A percentile compares a stretch with the other conserved stretches of the same genome.
These are phyloP conservation scores for Adrianichthys oophorus DNA, from an alignment of 2,797 vertebrate genomes.

Conservation along the genomic window DNA sequence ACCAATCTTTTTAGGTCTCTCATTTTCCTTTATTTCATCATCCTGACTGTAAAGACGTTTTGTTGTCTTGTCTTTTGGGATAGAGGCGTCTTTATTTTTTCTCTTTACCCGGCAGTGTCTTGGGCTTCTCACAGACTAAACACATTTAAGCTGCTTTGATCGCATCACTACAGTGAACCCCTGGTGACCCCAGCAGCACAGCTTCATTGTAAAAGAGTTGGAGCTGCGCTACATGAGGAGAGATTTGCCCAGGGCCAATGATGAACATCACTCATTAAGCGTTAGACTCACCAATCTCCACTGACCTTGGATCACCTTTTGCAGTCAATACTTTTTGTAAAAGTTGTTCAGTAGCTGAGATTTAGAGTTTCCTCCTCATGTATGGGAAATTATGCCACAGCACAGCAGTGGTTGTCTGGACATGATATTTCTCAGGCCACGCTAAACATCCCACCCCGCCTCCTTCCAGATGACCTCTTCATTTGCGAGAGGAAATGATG, in stretches of 20 bases:
- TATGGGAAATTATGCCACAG: constrained; percentile 6
- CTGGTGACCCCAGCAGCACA: constrained; percentile 3
- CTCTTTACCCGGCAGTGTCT: constrained; percentile 16
- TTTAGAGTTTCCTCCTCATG: constrained; percentile 1
- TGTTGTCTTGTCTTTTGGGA: constrained; percentile 18
- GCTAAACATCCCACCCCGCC: constrained; percentile 46
- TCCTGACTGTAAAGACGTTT: neutral
- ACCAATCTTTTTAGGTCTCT: neutral
- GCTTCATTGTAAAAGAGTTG: neutral
- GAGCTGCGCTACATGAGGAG: neutral
- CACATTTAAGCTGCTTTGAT: constrained; percentile 29
- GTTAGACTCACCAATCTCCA: constrained; percentile 7
- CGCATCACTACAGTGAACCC: constrained; percentile 16
- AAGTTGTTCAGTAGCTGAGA: neutral
- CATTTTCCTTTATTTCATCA: neutral
- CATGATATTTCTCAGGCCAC: constrained; percentile 62
- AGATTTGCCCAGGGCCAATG: neutral
- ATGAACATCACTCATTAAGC: constrained; percentile 22
- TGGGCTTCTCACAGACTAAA: constrained; percentile 12
- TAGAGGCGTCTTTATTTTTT: neutral
- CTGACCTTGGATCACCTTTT: constrained; percentile 9
- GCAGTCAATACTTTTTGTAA: neutral
- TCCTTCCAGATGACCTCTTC: constrained; percentile 52
- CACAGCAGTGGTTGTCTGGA: constrained; percentile 27
- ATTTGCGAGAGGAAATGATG: constrained; percentile 56